Evolutionary conservation across 2,797 vertebrate species (phyloP).

Genomic region (Arctocebus calabarensis): DNA sequence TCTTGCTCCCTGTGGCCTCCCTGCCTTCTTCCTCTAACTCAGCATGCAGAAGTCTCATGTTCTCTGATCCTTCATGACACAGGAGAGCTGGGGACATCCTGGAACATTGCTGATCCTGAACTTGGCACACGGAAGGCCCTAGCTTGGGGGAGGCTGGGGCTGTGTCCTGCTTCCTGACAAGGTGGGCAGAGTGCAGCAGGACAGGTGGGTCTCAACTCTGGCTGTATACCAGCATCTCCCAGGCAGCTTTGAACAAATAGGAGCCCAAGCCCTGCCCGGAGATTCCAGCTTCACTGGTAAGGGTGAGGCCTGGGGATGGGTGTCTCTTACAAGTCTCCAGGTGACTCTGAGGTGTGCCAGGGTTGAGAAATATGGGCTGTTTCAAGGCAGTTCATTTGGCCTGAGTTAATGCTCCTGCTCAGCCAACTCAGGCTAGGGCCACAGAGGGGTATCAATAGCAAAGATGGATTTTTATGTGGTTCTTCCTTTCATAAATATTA

Average conservation of each 20-base stretch:
- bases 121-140: neutral
- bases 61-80: neutral
- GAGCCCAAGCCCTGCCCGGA: neutral
- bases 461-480: fast-evolving
- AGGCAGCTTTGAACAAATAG: neutral
- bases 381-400: neutral
- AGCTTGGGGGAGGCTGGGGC: neutral
- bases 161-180: neutral
- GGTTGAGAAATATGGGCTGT: too few relatives aligned
- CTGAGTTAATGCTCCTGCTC: fast-evolving
- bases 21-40: neutral
- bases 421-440: neutral
- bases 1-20: too few relatives aligned
- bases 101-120: neutral
- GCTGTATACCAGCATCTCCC: neutral
- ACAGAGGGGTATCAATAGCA: neutral
- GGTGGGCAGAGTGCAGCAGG: neutral
- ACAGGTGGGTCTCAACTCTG: neutral
- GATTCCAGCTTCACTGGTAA: neutral
- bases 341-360: fast-evolving
- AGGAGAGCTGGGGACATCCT: neutral
- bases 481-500: neutral
- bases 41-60: neutral
- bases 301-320: fast-evolving
- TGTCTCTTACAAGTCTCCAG: neutral